Conservation (phyloP, 30 jellyfish, hydroid and myxozoan species). For the Aurelia sp. region DNA sequence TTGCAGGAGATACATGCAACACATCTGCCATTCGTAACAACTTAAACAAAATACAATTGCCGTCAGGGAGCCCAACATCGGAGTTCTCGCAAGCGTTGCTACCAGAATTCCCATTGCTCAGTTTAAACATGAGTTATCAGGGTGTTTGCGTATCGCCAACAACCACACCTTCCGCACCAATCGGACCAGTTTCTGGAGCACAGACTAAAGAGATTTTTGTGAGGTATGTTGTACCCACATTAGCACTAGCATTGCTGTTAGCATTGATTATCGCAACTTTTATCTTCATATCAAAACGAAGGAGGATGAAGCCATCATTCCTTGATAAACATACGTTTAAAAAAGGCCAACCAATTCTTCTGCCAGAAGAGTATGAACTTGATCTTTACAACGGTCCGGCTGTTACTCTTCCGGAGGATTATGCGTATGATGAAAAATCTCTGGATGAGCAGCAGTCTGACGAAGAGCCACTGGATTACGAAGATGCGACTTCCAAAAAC, state of each 20-base stretch:
- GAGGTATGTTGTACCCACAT: slow-evolving; percentile 47
- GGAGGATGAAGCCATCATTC: slow-evolving; percentile 61
- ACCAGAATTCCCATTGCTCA: slow-evolving; percentile 71
- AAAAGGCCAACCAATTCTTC: slow-evolving; percentile 71
- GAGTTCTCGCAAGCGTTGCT: slow-evolving; percentile 58
- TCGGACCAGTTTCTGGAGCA: slow-evolving; percentile 53
- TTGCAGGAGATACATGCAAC: slow-evolving; percentile 45
- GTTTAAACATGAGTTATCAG: slow-evolving; percentile 10
- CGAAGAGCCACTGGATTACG: slow-evolving; percentile 22
- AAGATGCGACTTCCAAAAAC: slow-evolving; percentile 16
- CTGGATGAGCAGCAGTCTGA: neutral
- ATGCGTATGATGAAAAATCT: neutral
- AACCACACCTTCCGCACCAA: slow-evolving; percentile 34
- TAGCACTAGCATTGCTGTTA: slow-evolving; percentile 51
- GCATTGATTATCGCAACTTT: slow-evolving; percentile 46
- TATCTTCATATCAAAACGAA: slow-evolving; percentile 22
- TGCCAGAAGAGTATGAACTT: slow-evolving; percentile 70
- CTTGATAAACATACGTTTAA: slow-evolving; percentile 56
- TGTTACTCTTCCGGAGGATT: slow-evolving; percentile 59
- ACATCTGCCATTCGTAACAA: slow-evolving; percentile 22
- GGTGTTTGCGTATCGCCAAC: slow-evolving; percentile 55
- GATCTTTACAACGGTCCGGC: slow-evolving; percentile 20
- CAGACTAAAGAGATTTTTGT: slow-evolving; percentile 22
- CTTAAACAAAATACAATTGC: neutral
- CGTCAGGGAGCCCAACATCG: slow-evolving; percentile 55